Evolutionary conservation across 2,797 vertebrate genomes (phyloP).

Genomic region (Kryptolebias ocellatus): DNA sequence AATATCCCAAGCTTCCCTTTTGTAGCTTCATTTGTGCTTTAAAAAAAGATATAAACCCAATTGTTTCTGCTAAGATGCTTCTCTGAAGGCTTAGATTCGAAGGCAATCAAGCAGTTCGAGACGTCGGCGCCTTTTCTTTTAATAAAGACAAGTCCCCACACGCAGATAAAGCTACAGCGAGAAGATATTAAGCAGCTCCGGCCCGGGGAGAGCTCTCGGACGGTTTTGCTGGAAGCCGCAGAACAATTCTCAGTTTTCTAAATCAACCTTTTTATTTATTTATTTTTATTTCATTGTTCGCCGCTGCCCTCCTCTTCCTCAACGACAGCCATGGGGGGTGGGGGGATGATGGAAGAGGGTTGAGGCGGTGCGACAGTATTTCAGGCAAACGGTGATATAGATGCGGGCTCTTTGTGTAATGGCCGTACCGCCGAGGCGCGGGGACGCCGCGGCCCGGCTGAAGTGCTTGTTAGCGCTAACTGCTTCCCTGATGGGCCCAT

Average conservation of each 20-base stretch:
- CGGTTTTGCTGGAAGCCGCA: constrained; percentile 1
- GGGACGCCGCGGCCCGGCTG: constrained; percentile 35
- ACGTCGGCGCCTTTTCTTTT: no score
- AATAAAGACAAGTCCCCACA: constrained; percentile 14
- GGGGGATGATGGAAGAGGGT: background rate
- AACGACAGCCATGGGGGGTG: constrained; percentile 38
- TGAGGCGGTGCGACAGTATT: constrained; percentile 36
- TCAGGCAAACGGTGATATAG: constrained; percentile 25
- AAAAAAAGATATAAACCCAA: background rate
- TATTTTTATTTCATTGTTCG: constrained; percentile 27
- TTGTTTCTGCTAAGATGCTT: background rate
- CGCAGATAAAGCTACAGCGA: background rate
- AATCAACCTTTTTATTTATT: constrained; percentile 10
- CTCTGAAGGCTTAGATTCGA: background rate
- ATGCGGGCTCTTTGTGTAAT: constrained; percentile 15
- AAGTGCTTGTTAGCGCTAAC: constrained; percentile 62
- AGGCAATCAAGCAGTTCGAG: constrained; percentile 12
- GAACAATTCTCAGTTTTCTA: constrained; percentile 21
- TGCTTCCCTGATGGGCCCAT: constrained; percentile 53
- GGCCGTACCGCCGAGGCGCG: constrained; percentile 28
- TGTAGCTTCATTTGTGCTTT: no score
- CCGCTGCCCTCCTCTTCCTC: constrained; percentile 32
- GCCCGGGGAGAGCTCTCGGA: constrained; percentile 10
- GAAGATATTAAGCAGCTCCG: constrained; percentile 18
- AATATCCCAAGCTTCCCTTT: background rate